Percentiles rank a stretch among this genome's conserved stretches.
Conservation (phyloP, 2,797 vertebrate genomes). For the Platalea minor region DNA sequence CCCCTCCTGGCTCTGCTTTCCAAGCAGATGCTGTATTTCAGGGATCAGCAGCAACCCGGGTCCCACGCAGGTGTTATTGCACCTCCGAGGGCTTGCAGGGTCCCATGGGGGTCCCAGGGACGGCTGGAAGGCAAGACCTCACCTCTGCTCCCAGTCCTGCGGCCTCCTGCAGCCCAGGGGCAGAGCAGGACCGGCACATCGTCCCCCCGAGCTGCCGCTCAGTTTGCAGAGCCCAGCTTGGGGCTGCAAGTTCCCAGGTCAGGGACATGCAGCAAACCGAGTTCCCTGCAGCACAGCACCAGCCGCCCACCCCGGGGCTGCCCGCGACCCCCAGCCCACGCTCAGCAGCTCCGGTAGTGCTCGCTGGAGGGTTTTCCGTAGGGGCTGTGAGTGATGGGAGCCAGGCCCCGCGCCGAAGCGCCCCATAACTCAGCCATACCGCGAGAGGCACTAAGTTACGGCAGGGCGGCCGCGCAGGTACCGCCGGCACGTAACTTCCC, state of each 20-base stretch:
- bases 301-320: rapidly evolving
- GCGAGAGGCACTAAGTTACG: not conserved
- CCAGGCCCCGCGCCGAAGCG: not conserved
- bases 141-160: rapidly evolving
- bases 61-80: rapidly evolving
- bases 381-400: not conserved
- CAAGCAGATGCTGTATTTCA: not conserved
- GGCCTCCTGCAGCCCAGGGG: no score
- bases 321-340: not conserved
- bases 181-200: not conserved
- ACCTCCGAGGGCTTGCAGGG: rapidly evolving
- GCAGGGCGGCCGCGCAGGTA: not conserved
- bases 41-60: rapidly evolving
- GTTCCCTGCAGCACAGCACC: not conserved
- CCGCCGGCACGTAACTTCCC: not conserved
- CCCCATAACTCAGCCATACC: not conserved
- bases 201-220: not conserved
- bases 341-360: not conserved
- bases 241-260: not conserved
- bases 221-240: not conserved
- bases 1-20: not conserved
- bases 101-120: rapidly evolving
- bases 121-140: not conserved
- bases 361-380: not conserved
- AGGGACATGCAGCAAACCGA: rapidly evolving